Base-by-base conservation (phyloP, 1,140 invertebrate species). In the Melanaphis sacchari region DNA sequence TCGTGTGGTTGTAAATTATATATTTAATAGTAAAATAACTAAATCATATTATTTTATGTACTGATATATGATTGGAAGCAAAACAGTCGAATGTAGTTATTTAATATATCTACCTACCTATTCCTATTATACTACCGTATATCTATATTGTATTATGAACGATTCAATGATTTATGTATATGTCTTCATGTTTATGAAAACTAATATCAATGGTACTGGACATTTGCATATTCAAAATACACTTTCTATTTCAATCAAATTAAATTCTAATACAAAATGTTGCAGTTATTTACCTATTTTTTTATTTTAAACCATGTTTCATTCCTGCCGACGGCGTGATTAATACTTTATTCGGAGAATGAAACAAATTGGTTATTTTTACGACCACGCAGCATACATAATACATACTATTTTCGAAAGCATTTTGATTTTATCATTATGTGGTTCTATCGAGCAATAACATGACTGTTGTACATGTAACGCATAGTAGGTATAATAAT, bases 301-400 rank as follows among this genome's bases (percentile, higher is more conserved):
- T 31, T 59, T n/a, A n/a, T 49, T 66, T 59, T 66, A n/a, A 66
- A n/a, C 59, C 31, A 11, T 9, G 31, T 66, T 66, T 66, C 9
- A 66, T 66, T 66, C 59, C 31, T 66, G 26, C 3, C 31, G 31
- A 66, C 31, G 31, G 31, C 11, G 59, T 66, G 59, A 66, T 66
- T 66, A n/a, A 66, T 66, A 66, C 9, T 15, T 66, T 15, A 66
- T 66, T 66, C 31, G 31, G 11, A 66, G 31, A 66, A n/a, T 66
- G n/a, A 66, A 66, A 66, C 59, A 66, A 66, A 66, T 66, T 66
- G 59, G 26, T 66, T 66, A 66, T 66, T 66, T 66, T 66, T 66
- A 66, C 31, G 31, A 66, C 15, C 31, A 66, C 31, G 31, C 59
- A 31, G 26, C 31, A 15, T 66, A 66, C 59, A 31, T 66, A 31